These are phyloP conservation scores for Eucriotettix oculatus DNA, from an alignment of 2,888 invertebrate genomes.

Conservation along the genomic window DNA sequence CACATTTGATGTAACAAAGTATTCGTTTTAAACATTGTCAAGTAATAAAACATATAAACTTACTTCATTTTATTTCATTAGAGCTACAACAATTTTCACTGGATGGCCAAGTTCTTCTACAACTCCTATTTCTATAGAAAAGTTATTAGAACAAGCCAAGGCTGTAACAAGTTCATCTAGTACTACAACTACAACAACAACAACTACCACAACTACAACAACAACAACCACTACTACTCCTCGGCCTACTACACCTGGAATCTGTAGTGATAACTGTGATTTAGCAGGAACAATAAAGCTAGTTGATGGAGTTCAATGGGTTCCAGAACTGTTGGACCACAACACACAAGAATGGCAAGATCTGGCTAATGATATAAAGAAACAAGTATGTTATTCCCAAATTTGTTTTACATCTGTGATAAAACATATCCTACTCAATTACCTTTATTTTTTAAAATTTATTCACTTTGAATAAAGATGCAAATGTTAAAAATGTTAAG, in stretches of 20 bases:
- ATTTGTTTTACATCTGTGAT: no score
- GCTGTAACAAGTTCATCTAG: constrained; percentile 38
- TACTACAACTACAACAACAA: constrained; percentile 37
- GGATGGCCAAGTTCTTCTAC: constrained; percentile 77
- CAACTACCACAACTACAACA: constrained; percentile 38
- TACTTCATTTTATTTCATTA: constrained; percentile 18
- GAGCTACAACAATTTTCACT: constrained; percentile 75
- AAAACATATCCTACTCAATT: no score
- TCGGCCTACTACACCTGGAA: constrained; percentile 57
- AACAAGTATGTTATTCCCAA: constrained; percentile 39
- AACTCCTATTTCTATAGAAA: constrained; percentile 71
- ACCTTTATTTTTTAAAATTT: no score
- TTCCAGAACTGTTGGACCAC: constrained; percentile 69
- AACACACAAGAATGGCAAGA: constrained; percentile 77
- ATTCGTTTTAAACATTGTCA: no score
- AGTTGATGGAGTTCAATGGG: constrained; percentile 65
- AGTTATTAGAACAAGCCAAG: constrained; percentile 42
- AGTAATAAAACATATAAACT: no score
- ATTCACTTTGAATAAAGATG: no score
- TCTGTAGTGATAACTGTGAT: constrained; percentile 63
- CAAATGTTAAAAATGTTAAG: no score
- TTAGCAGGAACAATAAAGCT: constrained; percentile 74
- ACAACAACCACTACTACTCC: constrained; percentile 52
- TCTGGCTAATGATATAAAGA: constrained; percentile 62
- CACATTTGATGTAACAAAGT: no score